Base-by-base conservation (phyloP, 2,797 vertebrate species). In the Potorous gilbertii region DNA sequence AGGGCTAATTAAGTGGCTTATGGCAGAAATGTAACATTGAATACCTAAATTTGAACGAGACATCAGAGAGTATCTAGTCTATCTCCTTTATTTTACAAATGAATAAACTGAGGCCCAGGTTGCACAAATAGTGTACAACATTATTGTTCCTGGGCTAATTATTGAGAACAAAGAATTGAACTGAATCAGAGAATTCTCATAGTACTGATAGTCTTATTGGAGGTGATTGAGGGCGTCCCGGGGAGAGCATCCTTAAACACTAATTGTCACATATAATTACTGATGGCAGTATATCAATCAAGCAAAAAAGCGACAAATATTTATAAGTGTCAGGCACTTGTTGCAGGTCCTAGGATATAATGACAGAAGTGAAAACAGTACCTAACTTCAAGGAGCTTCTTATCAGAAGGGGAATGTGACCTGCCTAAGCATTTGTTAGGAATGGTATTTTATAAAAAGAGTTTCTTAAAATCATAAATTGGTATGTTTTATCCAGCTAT, bases 381-480 rank as follows among this genome's bases (percentile, higher is more conserved):
- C 6, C 74, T 81, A 46, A 81, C 18, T 46, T 27, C 74, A 24
- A n/a, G 14, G 62, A 66, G 24, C 34, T 66, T 66, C 34, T 66
- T n/a, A 66, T n/a, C 13, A n/a, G 34, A 62, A 46, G 66, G n/a
- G 66, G 16, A 81, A 13, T 4, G n/a, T 3, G 46, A 81, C 40
- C 40, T 46, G 46, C 21, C 21, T 46, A 27, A 81, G 6, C 21
- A 18, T 46, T 81, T 81, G 66, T 40, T 81, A 40, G 0, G 18
- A 18, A 74, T 40, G 92, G 66, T 4, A 62, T 96, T 81, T 92
- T 12, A 92, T 46, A 55, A 91, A 96, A 90, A 40, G 2, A 90
- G 16, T 40, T 56, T 54, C 56, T 92, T 27, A 91, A 56, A 4
- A 0, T 91, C 90, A 9, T 81, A n/a, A n/a, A n/a, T n/a, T n/a